A percentile compares a stretch with the other conserved stretches of the same genome.
phyloP scores from a whole-genome alignment of 2,113 vertebrate genomes.

The Ariopsis seemanni region DNA sequence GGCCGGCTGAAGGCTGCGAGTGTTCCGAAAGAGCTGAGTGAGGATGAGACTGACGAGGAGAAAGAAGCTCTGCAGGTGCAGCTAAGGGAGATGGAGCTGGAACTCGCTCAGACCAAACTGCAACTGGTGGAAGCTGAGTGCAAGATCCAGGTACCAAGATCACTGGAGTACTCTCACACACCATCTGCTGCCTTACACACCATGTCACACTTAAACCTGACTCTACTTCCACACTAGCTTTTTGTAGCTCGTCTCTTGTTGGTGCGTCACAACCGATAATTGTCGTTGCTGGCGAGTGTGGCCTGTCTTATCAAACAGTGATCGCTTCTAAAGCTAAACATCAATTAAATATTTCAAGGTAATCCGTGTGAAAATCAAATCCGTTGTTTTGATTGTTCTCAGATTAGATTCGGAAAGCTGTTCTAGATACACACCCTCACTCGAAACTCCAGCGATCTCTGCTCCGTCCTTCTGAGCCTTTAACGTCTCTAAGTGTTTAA shows the following conservation, averaged over 20 bases:
- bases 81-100: constrained; percentile 96
- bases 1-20: constrained; percentile 75
- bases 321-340: no score
- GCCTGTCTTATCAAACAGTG: neutral
- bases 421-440: no score
- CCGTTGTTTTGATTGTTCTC: no score
- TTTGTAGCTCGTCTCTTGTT: neutral
- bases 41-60: constrained; percentile 90
- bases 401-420: no score
- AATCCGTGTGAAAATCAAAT: no score
- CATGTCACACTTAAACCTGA: neutral
- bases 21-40: constrained; percentile 70
- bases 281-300: neutral
- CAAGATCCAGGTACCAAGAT: constrained; percentile 89
- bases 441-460: no score
- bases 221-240: neutral
- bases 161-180: neutral
- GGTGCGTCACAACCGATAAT: neutral
- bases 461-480: no score
- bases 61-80: constrained; percentile 92
- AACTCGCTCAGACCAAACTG: constrained; percentile 96
- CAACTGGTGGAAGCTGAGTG: constrained; percentile 98
- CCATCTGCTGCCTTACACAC: neutral
- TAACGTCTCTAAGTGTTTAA: no score
- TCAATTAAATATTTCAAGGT: no score